Percentiles rank a stretch among this genome's conserved stretches.
Conservation (phyloP, 2,888 invertebrate genomes). For the Acrobasis repandana region DNA sequence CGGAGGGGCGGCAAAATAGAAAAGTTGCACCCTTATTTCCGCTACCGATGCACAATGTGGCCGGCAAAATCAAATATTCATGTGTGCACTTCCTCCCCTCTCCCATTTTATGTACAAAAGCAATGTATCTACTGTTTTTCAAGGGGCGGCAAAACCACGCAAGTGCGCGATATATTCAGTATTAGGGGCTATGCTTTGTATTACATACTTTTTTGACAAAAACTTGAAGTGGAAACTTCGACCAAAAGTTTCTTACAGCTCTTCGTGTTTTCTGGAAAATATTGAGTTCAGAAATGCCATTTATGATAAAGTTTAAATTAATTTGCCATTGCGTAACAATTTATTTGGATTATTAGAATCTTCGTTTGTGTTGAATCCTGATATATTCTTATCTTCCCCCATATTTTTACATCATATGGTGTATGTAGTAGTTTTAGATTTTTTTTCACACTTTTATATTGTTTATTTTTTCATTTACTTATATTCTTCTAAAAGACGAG, state of each 20-base stretch:
- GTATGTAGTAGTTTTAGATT: constrained; percentile 6
- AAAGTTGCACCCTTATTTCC: too few species aligned
- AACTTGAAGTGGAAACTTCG: not conserved
- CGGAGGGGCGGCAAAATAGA: too few species aligned
- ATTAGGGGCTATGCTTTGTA: too few species aligned
- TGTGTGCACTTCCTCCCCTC: too few species aligned
- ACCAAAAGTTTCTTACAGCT: too few species aligned
- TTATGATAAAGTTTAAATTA: not conserved
- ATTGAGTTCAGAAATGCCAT: not conserved
- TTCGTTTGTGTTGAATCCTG: not conserved
- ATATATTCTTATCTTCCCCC: not conserved
- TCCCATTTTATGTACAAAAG: too few species aligned
- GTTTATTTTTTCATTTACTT: not conserved
- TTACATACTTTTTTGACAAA: not conserved
- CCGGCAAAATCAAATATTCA: too few species aligned
- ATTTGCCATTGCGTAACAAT: not conserved
- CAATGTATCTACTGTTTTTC: too few species aligned
- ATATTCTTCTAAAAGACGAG: constrained; percentile 7
- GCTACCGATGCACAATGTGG: too few species aligned
- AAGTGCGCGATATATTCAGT: too few species aligned
- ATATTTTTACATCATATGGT: not conserved
- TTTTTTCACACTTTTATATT: not conserved
- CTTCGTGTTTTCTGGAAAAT: not conserved
- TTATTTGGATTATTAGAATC: not conserved
- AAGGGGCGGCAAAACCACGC: too few species aligned